A percentile compares a stretch with the other conserved stretches of the same genome.
These are phyloP conservation scores for Lanius ludovicianus DNA, from an alignment of 2,113 vertebrate genomes.

Conservation along the genomic window DNA sequence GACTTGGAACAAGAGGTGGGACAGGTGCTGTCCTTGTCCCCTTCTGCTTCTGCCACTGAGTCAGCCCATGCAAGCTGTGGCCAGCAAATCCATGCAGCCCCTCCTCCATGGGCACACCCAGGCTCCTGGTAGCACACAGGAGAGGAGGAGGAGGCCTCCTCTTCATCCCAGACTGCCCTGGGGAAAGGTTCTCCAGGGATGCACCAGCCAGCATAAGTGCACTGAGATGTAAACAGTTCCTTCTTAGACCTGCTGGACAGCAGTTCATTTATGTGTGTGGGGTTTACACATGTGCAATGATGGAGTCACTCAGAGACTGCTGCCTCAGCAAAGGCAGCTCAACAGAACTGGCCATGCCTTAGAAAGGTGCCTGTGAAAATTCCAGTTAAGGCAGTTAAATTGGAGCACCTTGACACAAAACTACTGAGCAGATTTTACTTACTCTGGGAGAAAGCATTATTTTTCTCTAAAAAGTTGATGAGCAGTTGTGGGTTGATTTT, in stretches of 20 bases:
- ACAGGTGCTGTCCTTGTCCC: not conserved
- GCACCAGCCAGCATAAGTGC: not conserved
- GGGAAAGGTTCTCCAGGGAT: not conserved
- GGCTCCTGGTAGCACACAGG: not conserved
- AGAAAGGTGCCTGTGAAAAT: not conserved
- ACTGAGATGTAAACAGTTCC: not conserved
- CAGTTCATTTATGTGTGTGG: not conserved
- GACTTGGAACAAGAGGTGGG: not conserved
- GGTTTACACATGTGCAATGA: not conserved
- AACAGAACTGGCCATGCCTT: not conserved
- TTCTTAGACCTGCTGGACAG: not conserved
- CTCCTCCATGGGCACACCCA: not conserved
- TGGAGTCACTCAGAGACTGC: not conserved
- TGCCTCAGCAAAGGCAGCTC: not conserved
- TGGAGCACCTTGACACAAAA: not conserved
- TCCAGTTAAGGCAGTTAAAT: not conserved
- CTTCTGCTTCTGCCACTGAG: not conserved
- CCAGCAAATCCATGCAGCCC: not conserved
- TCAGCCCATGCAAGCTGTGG: rapidly evolving
- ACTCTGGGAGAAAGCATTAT: not conserved
- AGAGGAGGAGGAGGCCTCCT: not conserved
- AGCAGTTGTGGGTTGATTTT: constrained; percentile 32
- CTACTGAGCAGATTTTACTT: not conserved
- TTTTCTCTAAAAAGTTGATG: not conserved
- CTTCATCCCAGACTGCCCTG: not conserved